Evolutionary conservation across 2,888 invertebrate species (phyloP).

Genomic region (Spilosoma lubricipeda): DNA sequence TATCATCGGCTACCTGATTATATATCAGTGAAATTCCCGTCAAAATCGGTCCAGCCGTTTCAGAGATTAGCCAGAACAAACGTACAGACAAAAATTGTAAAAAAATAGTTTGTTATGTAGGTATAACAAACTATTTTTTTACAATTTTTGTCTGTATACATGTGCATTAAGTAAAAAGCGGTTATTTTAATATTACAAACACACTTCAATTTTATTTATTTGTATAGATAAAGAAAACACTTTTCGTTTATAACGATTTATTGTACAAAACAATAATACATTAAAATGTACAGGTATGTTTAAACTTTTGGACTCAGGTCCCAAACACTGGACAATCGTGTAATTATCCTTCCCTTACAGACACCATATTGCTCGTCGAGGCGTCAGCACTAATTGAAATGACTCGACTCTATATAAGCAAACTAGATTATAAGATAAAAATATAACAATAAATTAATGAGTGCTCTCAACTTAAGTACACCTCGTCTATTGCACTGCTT

Average conservation of each 20-base stretch:
- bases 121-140: no score
- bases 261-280: conserved; percentile 88
- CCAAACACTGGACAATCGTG: conserved; percentile 84
- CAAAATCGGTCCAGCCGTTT: no score
- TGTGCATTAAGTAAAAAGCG: no score
- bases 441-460: conserved; percentile 85
- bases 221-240: conserved; percentile 63
- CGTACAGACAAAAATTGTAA: no score
- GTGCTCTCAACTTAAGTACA: conserved; percentile 86
- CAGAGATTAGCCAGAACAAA: no score
- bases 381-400: conserved; percentile 85
- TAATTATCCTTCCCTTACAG: conserved; percentile 85
- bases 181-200: no score
- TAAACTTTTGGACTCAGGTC: conserved; percentile 85
- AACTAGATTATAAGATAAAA: conserved; percentile 83
- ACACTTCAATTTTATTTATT: no score
- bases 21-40: no score
- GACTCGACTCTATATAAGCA: conserved; percentile 85
- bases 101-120: no score
- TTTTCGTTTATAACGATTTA: conserved; percentile 86
- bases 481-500: conserved; percentile 84
- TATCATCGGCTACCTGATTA: no score
- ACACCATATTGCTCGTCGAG: conserved; percentile 86
- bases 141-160: no score
- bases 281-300: conserved; percentile 88